Evolutionary conservation across 2,113 vertebrate genomes (phyloP).

Genomic region (Ornithorhynchus anatinus): DNA sequence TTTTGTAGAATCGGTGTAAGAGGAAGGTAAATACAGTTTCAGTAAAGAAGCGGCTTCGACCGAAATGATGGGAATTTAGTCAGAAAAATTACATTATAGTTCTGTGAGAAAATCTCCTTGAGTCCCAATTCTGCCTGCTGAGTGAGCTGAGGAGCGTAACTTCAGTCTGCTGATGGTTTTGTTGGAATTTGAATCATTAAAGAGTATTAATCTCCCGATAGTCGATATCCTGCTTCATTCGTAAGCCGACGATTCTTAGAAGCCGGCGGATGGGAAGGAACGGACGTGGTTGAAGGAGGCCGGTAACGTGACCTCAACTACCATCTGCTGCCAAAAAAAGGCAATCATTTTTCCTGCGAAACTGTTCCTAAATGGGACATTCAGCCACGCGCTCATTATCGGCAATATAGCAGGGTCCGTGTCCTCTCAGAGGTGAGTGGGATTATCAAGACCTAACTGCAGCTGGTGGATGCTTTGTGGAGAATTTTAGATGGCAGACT

Average conservation of each 20-base stretch:
- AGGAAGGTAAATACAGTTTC: background rate
- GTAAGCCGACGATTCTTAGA: background rate
- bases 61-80: background rate
- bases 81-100: background rate
- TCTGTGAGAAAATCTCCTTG: accelerated
- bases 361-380: constrained; percentile 8
- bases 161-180: background rate
- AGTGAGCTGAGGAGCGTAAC: background rate
- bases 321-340: background rate
- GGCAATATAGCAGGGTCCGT: no score
- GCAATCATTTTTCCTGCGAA: background rate
- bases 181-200: constrained; percentile 10
- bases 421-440: no score
- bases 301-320: background rate
- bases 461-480: no score
- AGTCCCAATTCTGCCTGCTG: background rate
- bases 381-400: no score
- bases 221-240: background rate
- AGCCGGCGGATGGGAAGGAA: background rate
- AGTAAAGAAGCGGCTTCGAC: constrained; percentile 8
- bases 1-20: background rate
- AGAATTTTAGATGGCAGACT: no score
- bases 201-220: constrained; percentile 7
- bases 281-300: background rate
- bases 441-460: no score